Percentiles rank a stretch among this genome's conserved stretches.
Evolutionary conservation across 2,113 vertebrate species (phyloP).

Genomic region (Oxyura jamaicensis): DNA sequence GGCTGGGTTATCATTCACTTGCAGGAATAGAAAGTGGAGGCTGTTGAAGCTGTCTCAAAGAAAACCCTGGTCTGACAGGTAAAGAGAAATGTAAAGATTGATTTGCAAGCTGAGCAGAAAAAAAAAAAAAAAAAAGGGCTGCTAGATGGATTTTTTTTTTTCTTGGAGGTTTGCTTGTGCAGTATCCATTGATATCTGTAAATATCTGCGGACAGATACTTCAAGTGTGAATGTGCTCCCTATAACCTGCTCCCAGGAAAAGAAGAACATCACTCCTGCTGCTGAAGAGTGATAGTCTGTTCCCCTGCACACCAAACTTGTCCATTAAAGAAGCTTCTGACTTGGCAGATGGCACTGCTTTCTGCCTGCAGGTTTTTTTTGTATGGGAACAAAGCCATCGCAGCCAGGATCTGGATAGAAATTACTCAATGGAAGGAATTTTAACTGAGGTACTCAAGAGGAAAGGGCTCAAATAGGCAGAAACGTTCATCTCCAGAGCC

Average conservation of each 20-base stretch:
- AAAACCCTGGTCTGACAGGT: conserved; percentile 4
- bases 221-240: background rate
- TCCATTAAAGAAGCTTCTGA: conserved; percentile 36
- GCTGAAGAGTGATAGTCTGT: background rate
- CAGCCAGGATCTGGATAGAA: conserved; percentile 42
- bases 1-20: background rate
- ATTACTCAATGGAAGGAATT: conserved; percentile 58
- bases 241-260: background rate
- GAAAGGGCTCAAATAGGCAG: conserved; percentile 23
- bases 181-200: background rate
- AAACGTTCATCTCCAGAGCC: conserved; percentile 26
- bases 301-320: conserved; percentile 13
- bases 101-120: background rate
- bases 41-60: conserved; percentile 7
- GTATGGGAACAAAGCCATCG: conserved; percentile 37
- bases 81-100: background rate
- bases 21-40: conserved; percentile 13
- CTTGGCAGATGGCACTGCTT: conserved; percentile 53
- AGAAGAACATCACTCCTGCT: background rate
- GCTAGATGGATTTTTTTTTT: background rate
- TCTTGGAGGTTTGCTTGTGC: background rate
- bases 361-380: conserved; percentile 57
- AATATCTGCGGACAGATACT: background rate
- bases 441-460: conserved; percentile 33
- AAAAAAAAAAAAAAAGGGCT: background rate